These are phyloP conservation scores for Diplodus sargus DNA, from an alignment of 2,797 vertebrate species.

Conservation along the genomic window DNA sequence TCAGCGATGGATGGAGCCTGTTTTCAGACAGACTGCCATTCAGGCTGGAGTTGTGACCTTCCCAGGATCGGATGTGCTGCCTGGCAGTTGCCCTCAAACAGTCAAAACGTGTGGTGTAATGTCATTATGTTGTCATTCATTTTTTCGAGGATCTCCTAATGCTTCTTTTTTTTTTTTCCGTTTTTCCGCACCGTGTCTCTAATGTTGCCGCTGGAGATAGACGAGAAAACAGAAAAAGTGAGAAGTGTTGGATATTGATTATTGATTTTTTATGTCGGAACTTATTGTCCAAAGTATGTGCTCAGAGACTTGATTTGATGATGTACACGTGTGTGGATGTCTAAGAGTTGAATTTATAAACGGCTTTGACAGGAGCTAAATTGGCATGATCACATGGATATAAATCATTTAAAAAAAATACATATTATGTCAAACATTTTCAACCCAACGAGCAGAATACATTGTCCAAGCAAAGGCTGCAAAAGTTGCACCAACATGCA, in stretches of 20 bases:
- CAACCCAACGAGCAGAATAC: slow-evolving; percentile 1
- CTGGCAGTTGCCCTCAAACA: slow-evolving; percentile 45
- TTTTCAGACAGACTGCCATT: slow-evolving; percentile 55
- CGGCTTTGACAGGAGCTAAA: not conserved
- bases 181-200: slow-evolving; percentile 46
- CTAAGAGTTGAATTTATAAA: slow-evolving; percentile 10
- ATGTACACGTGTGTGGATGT: slow-evolving; percentile 9
- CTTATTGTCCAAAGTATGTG: slow-evolving; percentile 4
- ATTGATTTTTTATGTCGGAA: slow-evolving; percentile 11
- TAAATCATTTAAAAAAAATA: slow-evolving; percentile 26
- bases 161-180: slow-evolving; percentile 36
- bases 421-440: slow-evolving; percentile 15
- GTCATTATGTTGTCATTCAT: slow-evolving; percentile 71
- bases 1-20: slow-evolving; percentile 27
- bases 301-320: slow-evolving; percentile 18
- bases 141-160: slow-evolving; percentile 41
- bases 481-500: slow-evolving; percentile 25
- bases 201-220: slow-evolving; percentile 40
- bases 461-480: slow-evolving; percentile 30
- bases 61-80: slow-evolving; percentile 38
- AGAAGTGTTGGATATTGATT: slow-evolving; percentile 2
- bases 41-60: slow-evolving; percentile 54
- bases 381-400: slow-evolving; percentile 13
- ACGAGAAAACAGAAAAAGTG: not conserved
- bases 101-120: slow-evolving; percentile 68